Percentiles rank a stretch among this genome's conserved stretches.
Conservation (phyloP, 2,797 vertebrate genomes). For the Acanthornis magna region DNA sequence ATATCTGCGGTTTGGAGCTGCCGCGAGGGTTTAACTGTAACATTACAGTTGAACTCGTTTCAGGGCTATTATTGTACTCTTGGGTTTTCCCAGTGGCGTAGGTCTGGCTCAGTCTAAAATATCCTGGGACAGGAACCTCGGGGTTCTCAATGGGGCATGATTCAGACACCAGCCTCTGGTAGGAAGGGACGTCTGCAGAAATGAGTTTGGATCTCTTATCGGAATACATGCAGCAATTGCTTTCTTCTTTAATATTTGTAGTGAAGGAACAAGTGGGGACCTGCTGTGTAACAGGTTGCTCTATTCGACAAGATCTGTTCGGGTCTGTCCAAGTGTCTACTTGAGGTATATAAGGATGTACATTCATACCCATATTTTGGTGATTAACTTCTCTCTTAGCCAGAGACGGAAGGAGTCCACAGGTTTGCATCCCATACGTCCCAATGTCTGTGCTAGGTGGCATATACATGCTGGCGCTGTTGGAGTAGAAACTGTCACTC, state of each 20-base stretch:
- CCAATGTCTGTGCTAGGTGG: constrained; percentile 95
- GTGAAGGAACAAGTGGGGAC: constrained; percentile 95
- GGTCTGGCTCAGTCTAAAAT: constrained; percentile 99
- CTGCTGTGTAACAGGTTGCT: constrained; percentile 91
- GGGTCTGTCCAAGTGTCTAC: constrained; percentile 98
- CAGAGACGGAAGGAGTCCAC: constrained; percentile 99
- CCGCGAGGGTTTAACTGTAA: constrained; percentile 91
- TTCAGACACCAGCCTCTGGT: constrained; percentile 89
- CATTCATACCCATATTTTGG: constrained; percentile 97
- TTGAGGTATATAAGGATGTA: constrained; percentile 98
- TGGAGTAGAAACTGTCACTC: constrained; percentile 97
- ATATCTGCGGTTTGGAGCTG: constrained; percentile 88
- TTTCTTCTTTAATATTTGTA: constrained; percentile 98
- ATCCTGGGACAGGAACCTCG: constrained; percentile 97
- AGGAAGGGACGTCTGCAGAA: constrained; percentile 88
- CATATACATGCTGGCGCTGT: constrained; percentile 98
- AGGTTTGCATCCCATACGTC: constrained; percentile 99
- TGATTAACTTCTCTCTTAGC: constrained; percentile 97
- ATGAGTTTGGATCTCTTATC: constrained; percentile 95
- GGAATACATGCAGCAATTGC: constrained; percentile 99
- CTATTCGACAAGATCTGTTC: constrained; percentile 92
- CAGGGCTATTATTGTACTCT: constrained; percentile 89
- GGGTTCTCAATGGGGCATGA: constrained; percentile 91
- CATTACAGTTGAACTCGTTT: constrained; percentile 90
- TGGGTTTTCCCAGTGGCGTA: constrained; percentile 93